These are phyloP conservation scores for Cheirogaleus medius DNA, from an alignment of 2,113 vertebrate species.

Conservation along the genomic window DNA sequence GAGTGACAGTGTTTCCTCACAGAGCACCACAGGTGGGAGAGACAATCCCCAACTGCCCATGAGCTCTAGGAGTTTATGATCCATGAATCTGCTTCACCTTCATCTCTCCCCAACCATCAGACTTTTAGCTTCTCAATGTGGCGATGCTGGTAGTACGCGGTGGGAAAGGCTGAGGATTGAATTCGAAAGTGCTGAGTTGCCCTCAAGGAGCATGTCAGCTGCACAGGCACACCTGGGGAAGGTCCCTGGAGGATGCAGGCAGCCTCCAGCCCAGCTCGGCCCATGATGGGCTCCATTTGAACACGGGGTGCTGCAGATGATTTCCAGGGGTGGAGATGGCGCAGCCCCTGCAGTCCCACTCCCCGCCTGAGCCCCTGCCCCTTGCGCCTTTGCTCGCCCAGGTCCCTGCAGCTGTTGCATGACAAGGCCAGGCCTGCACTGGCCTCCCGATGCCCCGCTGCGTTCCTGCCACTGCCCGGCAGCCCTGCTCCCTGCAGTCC, in stretches of 20 bases:
- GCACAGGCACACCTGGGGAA: neutral
- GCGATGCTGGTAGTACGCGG: no score
- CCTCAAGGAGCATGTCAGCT: no score
- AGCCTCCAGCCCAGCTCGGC: neutral
- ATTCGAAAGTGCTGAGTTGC: neutral
- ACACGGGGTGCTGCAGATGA: rapidly evolving
- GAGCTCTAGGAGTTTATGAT: no score
- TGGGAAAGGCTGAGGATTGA: neutral
- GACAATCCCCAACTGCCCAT: rapidly evolving
- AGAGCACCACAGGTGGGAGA: no score
- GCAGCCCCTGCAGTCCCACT: no score
- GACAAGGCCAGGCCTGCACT: neutral
- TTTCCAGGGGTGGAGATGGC: neutral
- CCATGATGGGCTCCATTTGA: neutral
- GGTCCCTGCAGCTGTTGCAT: neutral
- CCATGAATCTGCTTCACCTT: neutral
- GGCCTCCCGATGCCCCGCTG: neutral
- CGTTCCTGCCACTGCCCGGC: no score
- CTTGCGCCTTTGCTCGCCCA: no score
- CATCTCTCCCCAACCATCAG: neutral
- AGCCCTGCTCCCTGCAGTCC: no score
- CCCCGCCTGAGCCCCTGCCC: neutral
- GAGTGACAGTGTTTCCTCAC: neutral
- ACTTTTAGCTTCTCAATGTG: neutral
- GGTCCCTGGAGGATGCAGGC: rapidly evolving